Conservation (phyloP, 2,888 invertebrate species). For the Eucera pruinosa region DNA sequence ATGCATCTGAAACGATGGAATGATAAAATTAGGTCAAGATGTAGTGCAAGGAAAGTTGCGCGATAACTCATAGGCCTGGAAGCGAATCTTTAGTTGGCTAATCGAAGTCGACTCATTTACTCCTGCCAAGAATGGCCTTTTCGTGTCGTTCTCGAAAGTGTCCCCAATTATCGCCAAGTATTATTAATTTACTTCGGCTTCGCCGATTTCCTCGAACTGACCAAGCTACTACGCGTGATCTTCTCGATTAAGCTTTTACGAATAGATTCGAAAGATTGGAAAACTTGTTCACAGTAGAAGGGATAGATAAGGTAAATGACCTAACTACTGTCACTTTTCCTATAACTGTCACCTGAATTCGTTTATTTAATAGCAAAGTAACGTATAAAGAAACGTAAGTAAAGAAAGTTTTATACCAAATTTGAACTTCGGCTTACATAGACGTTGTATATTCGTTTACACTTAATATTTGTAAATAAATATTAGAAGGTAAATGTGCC, state of each 20-base stretch:
- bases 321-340: too few relatives aligned
- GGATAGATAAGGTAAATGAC: too few relatives aligned
- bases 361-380: too few relatives aligned
- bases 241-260: background rate
- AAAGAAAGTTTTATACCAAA: too few relatives aligned
- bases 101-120: slow-evolving; percentile 26
- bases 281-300: too few relatives aligned
- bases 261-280: too few relatives aligned
- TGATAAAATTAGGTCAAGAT: slow-evolving; percentile 8
- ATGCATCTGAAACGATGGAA: background rate
- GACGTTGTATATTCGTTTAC: too few relatives aligned
- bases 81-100: slow-evolving; percentile 34
- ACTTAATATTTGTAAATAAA: too few relatives aligned
- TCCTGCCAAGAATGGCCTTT: slow-evolving; percentile 21
- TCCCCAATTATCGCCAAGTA: slow-evolving; percentile 21
- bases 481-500: too few relatives aligned
- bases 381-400: too few relatives aligned
- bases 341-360: too few relatives aligned
- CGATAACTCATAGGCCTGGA: slow-evolving; percentile 25
- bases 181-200: slow-evolving; percentile 1
- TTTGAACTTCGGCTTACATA: too few relatives aligned
- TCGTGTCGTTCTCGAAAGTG: slow-evolving; percentile 30
- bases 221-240: background rate
- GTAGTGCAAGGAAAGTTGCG: slow-evolving; percentile 15
- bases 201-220: background rate